These are phyloP conservation scores for Prostheceraeus crozeri DNA, from an alignment of 2,888 invertebrate species.

Conservation along the genomic window DNA sequence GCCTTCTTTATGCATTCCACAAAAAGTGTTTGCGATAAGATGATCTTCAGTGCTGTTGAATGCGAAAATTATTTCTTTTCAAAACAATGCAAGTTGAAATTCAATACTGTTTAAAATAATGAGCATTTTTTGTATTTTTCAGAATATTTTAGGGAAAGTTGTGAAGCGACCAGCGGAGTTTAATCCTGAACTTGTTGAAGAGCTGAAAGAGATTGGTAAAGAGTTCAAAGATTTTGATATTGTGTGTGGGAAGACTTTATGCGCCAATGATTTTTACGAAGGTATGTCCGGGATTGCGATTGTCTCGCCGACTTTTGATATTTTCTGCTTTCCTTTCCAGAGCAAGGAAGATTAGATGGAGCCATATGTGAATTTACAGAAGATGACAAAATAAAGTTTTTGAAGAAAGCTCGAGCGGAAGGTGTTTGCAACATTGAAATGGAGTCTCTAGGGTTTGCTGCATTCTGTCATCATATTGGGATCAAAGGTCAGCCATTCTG, in stretches of 20 bases:
- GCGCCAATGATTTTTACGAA: conserved; percentile 94
- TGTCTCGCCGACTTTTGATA: no score
- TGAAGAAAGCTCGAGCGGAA: conserved; percentile 60
- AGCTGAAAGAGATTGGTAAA: conserved; percentile 69
- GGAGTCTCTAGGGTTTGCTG: conserved; percentile 87
- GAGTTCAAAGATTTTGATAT: conserved; percentile 62
- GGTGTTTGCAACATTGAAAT: conserved; percentile 93
- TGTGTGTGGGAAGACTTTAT: conserved; percentile 82
- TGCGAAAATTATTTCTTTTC: no score
- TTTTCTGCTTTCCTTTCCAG: no score
- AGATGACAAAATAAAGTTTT: conserved; percentile 78
- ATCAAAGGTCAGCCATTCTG: no score
- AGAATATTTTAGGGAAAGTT: conserved; percentile 51
- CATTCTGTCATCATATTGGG: conserved; percentile 82
- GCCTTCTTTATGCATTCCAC: no score
- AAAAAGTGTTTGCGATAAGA: no score
- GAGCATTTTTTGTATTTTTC: no score
- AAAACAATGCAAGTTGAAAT: no score
- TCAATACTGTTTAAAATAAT: no score
- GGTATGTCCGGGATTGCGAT: conserved; percentile 42
- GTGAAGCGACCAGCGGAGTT: conserved; percentile 67
- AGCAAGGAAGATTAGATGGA: conserved; percentile 87
- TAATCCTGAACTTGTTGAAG: conserved; percentile 71
- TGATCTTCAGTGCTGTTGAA: no score
- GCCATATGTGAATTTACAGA: conserved; percentile 89